phyloP scores from a whole-genome alignment of 2,113 vertebrate genomes.

The Dromaius novaehollandiae region DNA sequence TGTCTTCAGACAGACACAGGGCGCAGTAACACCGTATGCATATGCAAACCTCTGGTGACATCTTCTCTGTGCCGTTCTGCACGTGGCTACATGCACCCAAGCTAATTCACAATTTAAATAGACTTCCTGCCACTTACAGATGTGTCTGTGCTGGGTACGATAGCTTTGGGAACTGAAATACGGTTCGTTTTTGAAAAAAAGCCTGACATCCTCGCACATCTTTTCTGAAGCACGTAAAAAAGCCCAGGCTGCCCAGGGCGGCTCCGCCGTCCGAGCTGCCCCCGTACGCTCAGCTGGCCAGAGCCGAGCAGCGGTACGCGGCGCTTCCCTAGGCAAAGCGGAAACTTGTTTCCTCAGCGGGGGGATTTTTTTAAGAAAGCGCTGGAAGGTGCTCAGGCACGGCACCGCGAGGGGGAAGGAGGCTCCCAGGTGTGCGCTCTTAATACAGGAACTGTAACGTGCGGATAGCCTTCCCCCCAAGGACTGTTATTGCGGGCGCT shows the following conservation, averaged over 20 bases:
- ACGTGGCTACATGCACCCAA: fast-evolving
- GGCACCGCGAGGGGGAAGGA: neutral
- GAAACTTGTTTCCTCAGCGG: neutral
- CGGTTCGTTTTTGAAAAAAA: neutral
- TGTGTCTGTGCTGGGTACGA: neutral
- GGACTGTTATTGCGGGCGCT: neutral
- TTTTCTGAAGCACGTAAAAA: neutral
- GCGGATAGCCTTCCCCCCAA: fast-evolving
- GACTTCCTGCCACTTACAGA: neutral
- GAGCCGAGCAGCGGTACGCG: fast-evolving
- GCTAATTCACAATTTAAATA: neutral
- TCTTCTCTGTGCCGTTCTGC: neutral
- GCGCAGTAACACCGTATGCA: fast-evolving
- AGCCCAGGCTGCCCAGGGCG: neutral
- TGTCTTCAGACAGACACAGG: neutral
- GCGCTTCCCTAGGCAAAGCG: neutral
- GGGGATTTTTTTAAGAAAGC: neutral
- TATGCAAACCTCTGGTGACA: fast-evolving
- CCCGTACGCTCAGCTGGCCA: fast-evolving
- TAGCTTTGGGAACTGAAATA: neutral
- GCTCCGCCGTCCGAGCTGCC: neutral
- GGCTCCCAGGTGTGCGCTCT: neutral
- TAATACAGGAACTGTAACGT: fast-evolving
- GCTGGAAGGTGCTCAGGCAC: fast-evolving
- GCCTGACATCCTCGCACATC: neutral